These are phyloP conservation scores for Thalpophila matura DNA, from an alignment of 2,888 invertebrate species.

Conservation along the genomic window DNA sequence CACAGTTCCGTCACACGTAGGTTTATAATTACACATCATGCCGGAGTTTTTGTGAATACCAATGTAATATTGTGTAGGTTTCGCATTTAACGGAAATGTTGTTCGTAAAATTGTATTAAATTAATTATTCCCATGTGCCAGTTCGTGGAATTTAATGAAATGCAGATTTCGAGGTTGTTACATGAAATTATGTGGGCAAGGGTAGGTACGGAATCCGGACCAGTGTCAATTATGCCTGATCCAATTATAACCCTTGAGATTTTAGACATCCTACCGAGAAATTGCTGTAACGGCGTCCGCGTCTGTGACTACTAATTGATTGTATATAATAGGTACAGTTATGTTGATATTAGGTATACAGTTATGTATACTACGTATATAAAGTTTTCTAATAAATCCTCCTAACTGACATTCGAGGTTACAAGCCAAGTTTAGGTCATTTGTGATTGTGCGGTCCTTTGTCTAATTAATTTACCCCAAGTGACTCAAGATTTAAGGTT, in stretches of 20 bases:
- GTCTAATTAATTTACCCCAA: constrained; percentile 1
- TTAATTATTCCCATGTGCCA: constrained; percentile 42
- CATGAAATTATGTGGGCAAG: constrained; percentile 38
- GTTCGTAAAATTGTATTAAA: constrained; percentile 12
- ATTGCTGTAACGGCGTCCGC: constrained; percentile 39
- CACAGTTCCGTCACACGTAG: constrained; percentile 2
- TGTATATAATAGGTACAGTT: constrained; percentile 6
- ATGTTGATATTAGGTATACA: constrained; percentile 2
- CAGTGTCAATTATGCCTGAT: constrained; percentile 65
- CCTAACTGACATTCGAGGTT: constrained; percentile 11
- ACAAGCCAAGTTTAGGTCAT: constrained; percentile 3
- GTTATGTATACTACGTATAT: not conserved
- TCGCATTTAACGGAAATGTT: constrained; percentile 23
- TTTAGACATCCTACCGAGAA: constrained; percentile 62
- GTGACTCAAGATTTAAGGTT: constrained; percentile 13
- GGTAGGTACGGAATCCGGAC: constrained; percentile 9
- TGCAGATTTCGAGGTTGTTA: constrained; percentile 47
- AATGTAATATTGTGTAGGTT: not conserved
- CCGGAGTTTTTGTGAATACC: not conserved
- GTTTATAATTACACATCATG: not conserved
- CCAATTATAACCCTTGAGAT: constrained; percentile 73
- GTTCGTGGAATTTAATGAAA: constrained; percentile 33
- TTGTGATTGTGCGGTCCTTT: constrained; percentile 1
- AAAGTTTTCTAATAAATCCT: constrained; percentile 37
- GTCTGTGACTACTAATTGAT: constrained; percentile 54